A percentile compares a stretch with the other conserved stretches of the same genome.
These are phyloP conservation scores for Ptychochromis oligacanthus DNA, from an alignment of 2,113 vertebrate species.

Conservation along the genomic window DNA sequence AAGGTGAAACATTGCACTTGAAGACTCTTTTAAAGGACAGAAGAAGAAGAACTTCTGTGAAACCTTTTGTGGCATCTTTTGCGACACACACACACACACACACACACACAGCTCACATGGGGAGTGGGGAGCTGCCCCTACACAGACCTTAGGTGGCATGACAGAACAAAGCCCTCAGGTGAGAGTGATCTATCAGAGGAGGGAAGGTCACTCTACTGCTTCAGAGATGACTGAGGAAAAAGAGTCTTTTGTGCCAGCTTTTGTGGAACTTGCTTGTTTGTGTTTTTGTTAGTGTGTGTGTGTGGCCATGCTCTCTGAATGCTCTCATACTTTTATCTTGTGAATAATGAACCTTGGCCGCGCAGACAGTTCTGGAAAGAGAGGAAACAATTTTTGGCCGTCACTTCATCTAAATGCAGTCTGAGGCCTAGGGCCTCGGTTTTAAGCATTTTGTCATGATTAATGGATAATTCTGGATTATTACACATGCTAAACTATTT, in stretches of 20 bases:
- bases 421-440: not conserved
- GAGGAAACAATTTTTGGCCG: not conserved
- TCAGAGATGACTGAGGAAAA: conserved; percentile 41
- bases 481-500: not conserved
- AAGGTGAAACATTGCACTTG: conserved; percentile 20
- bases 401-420: conserved; percentile 11
- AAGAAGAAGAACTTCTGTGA: conserved; percentile 8
- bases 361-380: not conserved
- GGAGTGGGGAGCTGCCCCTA: conserved; percentile 8
- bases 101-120: not conserved
- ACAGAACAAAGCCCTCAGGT: conserved; percentile 65
- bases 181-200: conserved; percentile 59
- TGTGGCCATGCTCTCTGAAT: not conserved
- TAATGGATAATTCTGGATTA: not conserved
- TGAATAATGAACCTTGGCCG: conserved; percentile 37
- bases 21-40: conserved; percentile 49
- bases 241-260: conserved; percentile 29
- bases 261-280: conserved; percentile 24
- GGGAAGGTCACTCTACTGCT: conserved; percentile 40
- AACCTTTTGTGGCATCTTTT: conserved; percentile 40
- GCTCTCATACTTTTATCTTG: not conserved
- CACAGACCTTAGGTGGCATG: conserved; percentile 57
- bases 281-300: conserved; percentile 19
- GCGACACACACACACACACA: conserved; percentile 6
- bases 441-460: not conserved